Evolutionary conservation across 2,797 vertebrate genomes (phyloP), one percentile per base, ranked within the genome.

Genomic region (Lophura swinhoii): DNA sequence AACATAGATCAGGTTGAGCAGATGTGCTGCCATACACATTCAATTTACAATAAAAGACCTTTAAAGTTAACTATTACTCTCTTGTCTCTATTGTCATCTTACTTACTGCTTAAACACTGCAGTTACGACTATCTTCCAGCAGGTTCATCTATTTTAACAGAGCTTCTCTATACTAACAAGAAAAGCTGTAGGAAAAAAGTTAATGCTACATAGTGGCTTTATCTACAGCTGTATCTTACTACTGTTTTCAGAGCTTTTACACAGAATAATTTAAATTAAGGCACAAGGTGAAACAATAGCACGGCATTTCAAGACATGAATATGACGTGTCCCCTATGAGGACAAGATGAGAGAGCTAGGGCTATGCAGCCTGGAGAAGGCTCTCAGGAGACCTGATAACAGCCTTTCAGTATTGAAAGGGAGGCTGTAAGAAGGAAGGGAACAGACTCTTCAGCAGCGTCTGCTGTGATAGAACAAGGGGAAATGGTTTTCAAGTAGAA

Each of bases 221-320:
- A 31, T n/a, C 24, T 44, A 29, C 31, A 69, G 37, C 7, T 21
- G 9, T 5, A 6, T 8, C 49, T 41, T 10, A 11, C 35, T 59
- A 12, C 18, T 15, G 41, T 15, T 44, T 41, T 58, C 28, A 55
- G 53, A 55, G 29, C 16, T 31, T 56, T 56, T 28, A 63, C 4
- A 6, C 17, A 44, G 39, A 53, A 31, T 3, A 72, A 75, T 12
- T 35, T 6, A 22, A 62, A 29, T 39, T 5, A 7, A 14, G 16
- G 28, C 24, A 53, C 35, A 10, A 51, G 51, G 28, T 3, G 2
- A 43, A 74, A 39, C 8, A 84, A 41, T 16, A 53, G 11, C 18
- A 12, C 1, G 2, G 18, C 14, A 35, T 28, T 51, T 48, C 1
- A 0, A 78, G 49, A n/a, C 28, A 35, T 3, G 1, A 82, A 44